Evolutionary conservation across 2,888 invertebrate genomes (phyloP), one percentile per base, ranked within the genome.

Genomic region (Ophonus ardosiacus): DNA sequence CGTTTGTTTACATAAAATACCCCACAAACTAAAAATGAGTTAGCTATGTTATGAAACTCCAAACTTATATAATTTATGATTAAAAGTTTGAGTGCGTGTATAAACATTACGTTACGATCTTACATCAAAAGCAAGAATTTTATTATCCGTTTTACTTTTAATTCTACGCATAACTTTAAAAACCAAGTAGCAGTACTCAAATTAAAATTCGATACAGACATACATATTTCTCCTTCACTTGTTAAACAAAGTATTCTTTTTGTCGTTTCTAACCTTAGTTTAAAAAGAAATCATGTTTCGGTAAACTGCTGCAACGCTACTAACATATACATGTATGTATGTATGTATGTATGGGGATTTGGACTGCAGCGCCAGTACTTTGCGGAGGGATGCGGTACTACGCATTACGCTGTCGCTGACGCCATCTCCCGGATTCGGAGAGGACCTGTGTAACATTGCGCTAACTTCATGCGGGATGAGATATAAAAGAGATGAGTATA

Each of bases 301-400:
- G 68, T 43, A 43, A 74, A 74, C 43, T 8, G 51, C 71, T 74
- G 71, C 71, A 40, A 18, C 71, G 71, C 0, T 68, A 40, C 68
- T 68, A 63, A 63, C 63, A 21, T 63, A 63, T 63, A 68, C n/a
- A n/a, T n/a, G n/a, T n/a, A n/a, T n/a, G n/a, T n/a, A n/a, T n/a
- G n/a, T 31, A 31, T 31, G 31, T 15, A 68, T 40, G 31, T 40
- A 40, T 68, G 68, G 38, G 68, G 68, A 15, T 38, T 68, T 31
- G 4, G 38, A 68, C 68, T 68, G 68, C 68, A 40, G 15, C 68
- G 68, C 68, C 43, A 10, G 43, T 74, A 40, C 21, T 17, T 40
- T 74, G 71, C 71, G 71, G 71, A 40, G 40, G 40, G 40, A n/a
- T 74, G 71, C 71, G 71, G 71, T 74, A 74, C 71, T 74, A 74